Evolutionary conservation across 2,888 invertebrate genomes (phyloP), one percentile per base, ranked within the genome.

Genomic region (Dasypolia templi): DNA sequence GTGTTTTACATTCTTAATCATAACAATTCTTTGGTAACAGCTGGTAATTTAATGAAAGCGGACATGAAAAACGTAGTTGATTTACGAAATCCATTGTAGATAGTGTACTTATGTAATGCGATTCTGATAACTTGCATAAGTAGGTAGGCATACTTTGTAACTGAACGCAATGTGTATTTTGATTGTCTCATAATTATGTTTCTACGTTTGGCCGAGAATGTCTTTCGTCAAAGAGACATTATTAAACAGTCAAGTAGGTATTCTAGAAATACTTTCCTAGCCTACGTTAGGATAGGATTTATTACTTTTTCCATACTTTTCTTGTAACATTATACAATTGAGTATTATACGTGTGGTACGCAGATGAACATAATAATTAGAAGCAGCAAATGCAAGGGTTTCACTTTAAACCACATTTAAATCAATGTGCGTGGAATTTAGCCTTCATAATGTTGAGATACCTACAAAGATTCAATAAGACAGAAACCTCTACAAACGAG

Each of bases 11-110:
- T 86, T 73, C 64, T 78, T 81, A 79, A 85, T 83, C 81, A 83
- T 87, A 87, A 87, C 84, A 71, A 77, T 85, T 86, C 79, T 87
- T 88, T 81, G 81, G 81, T 90, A 90, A 88, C 85, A 85, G 81
- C 83, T 84, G 72, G 86, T 86, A 87, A 88, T 87, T 81, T 81
- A 79, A 89, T 86, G 89, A 88, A 89, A 89, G 83, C 87, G 86
- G 88, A 89, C 89, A 89, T 88, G 86, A 80, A 89, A 86, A 86
- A 83, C 79, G 72, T 79, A 83, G 49, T 77, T 82, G 79, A 81
- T 85, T 87, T 87, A 88, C 86, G 86, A 89, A 89, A 87, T 85
- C 79, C 83, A 86, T 87, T 87, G 84, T 81, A 76, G 82, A 77
- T 86, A 76, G 66, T 84, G 82, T 78, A 75, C 85, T 87, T 89